Conservation (phyloP, 2,113 vertebrate genomes). For the Engystomops pustulosus region DNA sequence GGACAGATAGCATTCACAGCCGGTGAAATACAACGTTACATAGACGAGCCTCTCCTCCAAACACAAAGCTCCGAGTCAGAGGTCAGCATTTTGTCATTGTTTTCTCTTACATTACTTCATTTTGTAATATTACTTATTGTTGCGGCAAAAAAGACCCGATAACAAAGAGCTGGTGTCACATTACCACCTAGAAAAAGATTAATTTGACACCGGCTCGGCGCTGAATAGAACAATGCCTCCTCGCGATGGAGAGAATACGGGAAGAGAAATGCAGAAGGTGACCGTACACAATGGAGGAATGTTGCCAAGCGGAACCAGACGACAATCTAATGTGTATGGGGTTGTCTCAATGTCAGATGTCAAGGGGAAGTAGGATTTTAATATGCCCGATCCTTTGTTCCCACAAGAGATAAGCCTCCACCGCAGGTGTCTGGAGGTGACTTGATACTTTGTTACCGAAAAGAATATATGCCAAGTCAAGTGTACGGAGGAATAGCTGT, state of each 20-base stretch:
- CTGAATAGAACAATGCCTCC: not conserved
- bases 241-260: not conserved
- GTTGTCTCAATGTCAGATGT: too few species aligned
- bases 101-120: not conserved
- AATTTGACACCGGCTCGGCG: not conserved
- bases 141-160: not conserved
- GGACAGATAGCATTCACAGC: not conserved
- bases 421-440: too few species aligned
- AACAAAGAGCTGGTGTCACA: not conserved
- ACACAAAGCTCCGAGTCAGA: not conserved
- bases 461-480: too few species aligned
- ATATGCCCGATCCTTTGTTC: too few species aligned
- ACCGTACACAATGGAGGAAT: too few species aligned
- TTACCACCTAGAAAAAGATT: not conserved
- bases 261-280: not conserved
- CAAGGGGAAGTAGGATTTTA: too few species aligned
- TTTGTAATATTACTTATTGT: not conserved
- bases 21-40: not conserved
- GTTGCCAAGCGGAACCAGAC: too few species aligned
- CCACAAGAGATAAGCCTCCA: too few species aligned
- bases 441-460: too few species aligned
- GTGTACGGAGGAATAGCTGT: too few species aligned
- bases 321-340: too few species aligned
- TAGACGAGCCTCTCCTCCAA: not conserved
- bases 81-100: not conserved